phyloP scores from a whole-genome alignment of 2,113 vertebrate species.

The Saiga tatarica region DNA sequence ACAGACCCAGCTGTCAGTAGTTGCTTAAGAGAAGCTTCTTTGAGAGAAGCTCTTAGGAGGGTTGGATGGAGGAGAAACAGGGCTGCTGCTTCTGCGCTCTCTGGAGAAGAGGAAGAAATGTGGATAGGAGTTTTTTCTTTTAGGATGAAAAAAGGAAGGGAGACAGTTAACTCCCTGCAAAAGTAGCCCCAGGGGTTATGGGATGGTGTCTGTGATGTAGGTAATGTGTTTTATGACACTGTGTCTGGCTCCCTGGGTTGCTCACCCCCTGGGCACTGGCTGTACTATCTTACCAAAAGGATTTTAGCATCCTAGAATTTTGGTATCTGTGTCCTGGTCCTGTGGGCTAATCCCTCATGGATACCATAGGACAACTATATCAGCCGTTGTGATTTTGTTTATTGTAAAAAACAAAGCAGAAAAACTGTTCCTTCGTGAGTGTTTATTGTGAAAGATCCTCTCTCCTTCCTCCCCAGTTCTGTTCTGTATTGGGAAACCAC shows the following conservation, averaged over 20 bases:
- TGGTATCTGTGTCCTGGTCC: not conserved
- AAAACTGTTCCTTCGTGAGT: not conserved
- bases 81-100: not conserved
- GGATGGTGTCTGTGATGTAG: accelerated
- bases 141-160: not conserved
- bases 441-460: not conserved
- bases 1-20: not conserved
- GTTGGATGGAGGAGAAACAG: not conserved
- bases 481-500: not conserved
- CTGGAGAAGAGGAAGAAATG: not conserved
- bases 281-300: not conserved
- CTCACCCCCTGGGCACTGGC: not conserved
- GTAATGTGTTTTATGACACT: not conserved
- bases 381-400: not conserved
- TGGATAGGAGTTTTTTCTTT: not conserved
- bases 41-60: not conserved
- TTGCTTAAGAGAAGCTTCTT: not conserved
- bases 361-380: not conserved
- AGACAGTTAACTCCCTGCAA: not conserved
- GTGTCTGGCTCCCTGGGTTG: not conserved
- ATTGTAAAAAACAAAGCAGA: not conserved
- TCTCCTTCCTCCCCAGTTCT: not conserved
- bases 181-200: not conserved
- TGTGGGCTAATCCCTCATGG: not conserved
- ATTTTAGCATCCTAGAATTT: not conserved